Evolutionary conservation across 2,888 invertebrate genomes (phyloP).

Genomic region (Dione vanillae): DNA sequence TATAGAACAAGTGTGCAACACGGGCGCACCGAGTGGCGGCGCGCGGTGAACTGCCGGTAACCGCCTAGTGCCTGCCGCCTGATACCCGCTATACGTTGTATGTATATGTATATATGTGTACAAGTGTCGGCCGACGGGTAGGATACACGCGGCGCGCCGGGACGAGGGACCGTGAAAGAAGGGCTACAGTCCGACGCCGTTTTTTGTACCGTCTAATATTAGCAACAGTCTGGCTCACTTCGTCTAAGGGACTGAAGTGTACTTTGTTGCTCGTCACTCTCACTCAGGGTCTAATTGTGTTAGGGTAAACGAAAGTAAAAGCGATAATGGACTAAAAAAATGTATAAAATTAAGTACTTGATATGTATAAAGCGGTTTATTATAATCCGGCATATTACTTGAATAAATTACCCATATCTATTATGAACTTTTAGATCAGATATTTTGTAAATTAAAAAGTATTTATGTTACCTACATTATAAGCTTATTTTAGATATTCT

Average conservation of each 20-base stretch:
- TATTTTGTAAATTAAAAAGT: too few species aligned
- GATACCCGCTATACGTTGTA: conserved; percentile 8
- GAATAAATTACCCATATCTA: not conserved
- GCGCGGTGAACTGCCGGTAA: conserved; percentile 66
- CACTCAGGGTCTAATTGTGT: conserved; percentile 38
- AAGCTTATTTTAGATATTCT: too few species aligned
- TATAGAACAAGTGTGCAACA: conserved; percentile 60
- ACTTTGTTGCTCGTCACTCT: conserved; percentile 41
- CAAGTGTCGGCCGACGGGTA: conserved; percentile 34
- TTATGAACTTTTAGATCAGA: too few species aligned
- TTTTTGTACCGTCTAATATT: conserved; percentile 78
- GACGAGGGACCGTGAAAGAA: conserved; percentile 72
- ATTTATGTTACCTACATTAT: too few species aligned
- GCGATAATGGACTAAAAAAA: conserved; percentile 9
- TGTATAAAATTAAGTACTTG: not conserved
- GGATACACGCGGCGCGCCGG: conserved; percentile 56
- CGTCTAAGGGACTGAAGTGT: conserved; percentile 55
- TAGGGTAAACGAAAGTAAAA: conserved; percentile 42
- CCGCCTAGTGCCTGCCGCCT: conserved; percentile 8
- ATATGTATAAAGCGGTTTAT: too few species aligned
- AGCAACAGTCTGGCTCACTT: conserved; percentile 70
- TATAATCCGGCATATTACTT: too few species aligned
- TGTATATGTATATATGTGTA: conserved; percentile 50
- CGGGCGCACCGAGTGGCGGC: conserved; percentile 63
- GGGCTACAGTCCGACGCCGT: conserved; percentile 71